Percentiles rank a stretch among this genome's conserved stretches.
phyloP scores from a whole-genome alignment of 2,888 invertebrate genomes.

The Lycophotia porphyrea region DNA sequence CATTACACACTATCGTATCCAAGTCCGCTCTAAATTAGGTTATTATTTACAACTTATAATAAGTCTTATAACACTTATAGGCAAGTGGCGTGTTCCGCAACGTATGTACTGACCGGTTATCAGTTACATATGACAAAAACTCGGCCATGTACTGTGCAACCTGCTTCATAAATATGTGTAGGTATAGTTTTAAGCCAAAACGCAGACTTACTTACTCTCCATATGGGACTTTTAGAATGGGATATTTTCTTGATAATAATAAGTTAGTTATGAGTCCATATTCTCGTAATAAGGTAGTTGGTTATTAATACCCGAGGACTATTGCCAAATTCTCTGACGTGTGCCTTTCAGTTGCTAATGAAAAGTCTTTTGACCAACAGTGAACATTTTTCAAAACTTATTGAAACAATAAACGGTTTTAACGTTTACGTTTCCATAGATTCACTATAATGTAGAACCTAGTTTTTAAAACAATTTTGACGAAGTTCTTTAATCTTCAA shows the following conservation, averaged over 20 bases:
- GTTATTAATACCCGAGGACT: not conserved
- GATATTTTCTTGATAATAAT: not conserved
- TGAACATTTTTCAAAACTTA: not conserved
- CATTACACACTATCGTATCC: conserved; percentile 34
- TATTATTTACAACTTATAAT: conserved; percentile 48
- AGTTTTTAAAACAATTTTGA: not conserved
- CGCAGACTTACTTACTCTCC: not conserved
- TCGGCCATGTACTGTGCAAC: conserved; percentile 52
- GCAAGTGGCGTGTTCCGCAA: conserved; percentile 47
- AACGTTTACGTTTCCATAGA: not conserved
- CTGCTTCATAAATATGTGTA: conserved; percentile 22
- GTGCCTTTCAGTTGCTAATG: not conserved
- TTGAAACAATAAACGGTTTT: not conserved
- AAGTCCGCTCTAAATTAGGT: conserved; percentile 61
- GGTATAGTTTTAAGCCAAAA: conserved; percentile 21
- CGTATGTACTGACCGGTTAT: conserved; percentile 66
- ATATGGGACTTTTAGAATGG: not conserved
- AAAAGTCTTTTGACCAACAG: too few species aligned
- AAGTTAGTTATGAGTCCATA: not conserved
- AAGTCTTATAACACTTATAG: conserved; percentile 33
- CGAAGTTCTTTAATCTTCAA: not conserved
- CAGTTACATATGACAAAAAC: conserved; percentile 67
- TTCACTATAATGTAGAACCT: not conserved
- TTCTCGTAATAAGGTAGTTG: not conserved
- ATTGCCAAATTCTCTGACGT: not conserved